Conservation (phyloP, 2,113 vertebrate genomes). For the Oryzias woworae region DNA sequence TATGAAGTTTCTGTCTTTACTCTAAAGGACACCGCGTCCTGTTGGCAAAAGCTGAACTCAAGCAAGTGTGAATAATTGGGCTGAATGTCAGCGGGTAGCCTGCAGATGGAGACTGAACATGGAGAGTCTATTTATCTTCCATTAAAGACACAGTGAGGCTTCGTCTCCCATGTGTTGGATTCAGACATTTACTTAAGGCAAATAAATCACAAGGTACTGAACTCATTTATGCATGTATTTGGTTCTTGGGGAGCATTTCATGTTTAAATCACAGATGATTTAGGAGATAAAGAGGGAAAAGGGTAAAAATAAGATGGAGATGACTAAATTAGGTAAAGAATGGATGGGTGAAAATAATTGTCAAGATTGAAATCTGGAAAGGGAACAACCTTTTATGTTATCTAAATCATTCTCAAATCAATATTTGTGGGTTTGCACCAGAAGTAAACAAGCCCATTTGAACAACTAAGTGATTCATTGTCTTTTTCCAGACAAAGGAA, state of each 20-base stretch:
- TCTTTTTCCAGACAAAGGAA: background rate
- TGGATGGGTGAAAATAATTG: too few relatives aligned
- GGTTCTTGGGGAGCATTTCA: too few relatives aligned
- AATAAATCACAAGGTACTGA: background rate
- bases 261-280: too few relatives aligned
- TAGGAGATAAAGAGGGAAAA: too few relatives aligned
- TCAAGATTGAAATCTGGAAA: too few relatives aligned
- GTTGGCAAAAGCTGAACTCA: conserved; percentile 63
- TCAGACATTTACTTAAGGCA: background rate
- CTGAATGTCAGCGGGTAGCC: conserved; percentile 75
- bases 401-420: too few relatives aligned
- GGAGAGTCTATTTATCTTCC: conserved; percentile 48
- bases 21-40: conserved; percentile 68
- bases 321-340: too few relatives aligned
- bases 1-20: conserved; percentile 57
- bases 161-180: conserved; percentile 16
- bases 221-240: background rate
- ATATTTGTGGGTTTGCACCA: too few relatives aligned
- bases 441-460: too few relatives aligned
- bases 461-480: background rate
- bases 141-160: conserved; percentile 56
- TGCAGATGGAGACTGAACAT: conserved; percentile 56
- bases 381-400: too few relatives aligned
- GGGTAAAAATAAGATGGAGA: too few relatives aligned
- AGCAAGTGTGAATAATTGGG: conserved; percentile 73